Base-by-base conservation (phyloP, 2,888 invertebrate species). In the Trachelus stipa region DNA sequence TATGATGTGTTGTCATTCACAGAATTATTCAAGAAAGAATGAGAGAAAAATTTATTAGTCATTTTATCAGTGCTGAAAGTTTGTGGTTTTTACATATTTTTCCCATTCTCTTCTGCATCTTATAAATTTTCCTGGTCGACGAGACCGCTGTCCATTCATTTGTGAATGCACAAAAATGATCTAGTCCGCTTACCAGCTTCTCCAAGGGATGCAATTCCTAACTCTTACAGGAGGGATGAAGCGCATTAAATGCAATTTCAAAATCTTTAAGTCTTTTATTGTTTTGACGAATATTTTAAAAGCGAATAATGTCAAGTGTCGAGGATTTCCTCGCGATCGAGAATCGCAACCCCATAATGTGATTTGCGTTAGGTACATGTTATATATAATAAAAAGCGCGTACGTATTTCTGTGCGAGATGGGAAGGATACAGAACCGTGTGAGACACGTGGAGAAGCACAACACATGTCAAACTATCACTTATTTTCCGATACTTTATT, bases 401-500 rank as follows among this genome's bases (percentile, higher is more conserved):
- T 68, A 34, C 11, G n/a, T 34, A 31, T 31, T 33, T 33, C 9
- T 12, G 15, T 34, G 31, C 31, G 30, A 71, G 71, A 71, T 33
- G 71, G 33, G 4, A 34, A 71, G 71, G 33, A 31, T 31, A 23
- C 34, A 71, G 33, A 56, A 56, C 23, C 23, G 56, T 23, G 23
- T 23, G 23, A 56, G 56, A 56, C 56, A 56, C 9, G 9, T 6
- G 23, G 9, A 23, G 23, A 23, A 23, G 23, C 56, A 56, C 56
- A 56, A 84, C 80, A 81, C 85, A 86, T 83, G 84, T 81, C 85
- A 85, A 87, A 88, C 88, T 87, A 85, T 89, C 87, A 88, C 87
- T 89, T 89, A 89, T 88, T 88, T 89, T 89, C 88, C 84, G 87
- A 89, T 83, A 86, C 85, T 88, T 87, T 87, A 88, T 83, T 23